phyloP scores from a whole-genome alignment of 2,888 invertebrate species.

The Rutpela maculata region DNA sequence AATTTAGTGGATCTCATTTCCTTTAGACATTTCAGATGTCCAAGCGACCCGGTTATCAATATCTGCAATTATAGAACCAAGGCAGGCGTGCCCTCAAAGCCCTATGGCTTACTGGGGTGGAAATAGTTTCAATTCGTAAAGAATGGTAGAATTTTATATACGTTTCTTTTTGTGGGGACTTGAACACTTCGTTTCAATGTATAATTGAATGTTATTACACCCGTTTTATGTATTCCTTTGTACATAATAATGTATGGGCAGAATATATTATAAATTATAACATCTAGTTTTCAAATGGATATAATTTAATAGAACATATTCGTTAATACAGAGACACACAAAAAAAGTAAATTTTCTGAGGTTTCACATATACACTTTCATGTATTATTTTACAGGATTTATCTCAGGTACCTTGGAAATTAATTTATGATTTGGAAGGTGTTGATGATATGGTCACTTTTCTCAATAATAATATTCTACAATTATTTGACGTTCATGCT shows the following conservation, averaged over 20 bases:
- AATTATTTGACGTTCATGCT: too few relatives aligned
- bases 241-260: background rate
- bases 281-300: too few relatives aligned
- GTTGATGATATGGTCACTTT: too few relatives aligned
- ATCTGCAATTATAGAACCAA: conserved; percentile 44
- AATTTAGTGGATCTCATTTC: conserved; percentile 58
- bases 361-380: too few relatives aligned
- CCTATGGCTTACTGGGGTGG: conserved; percentile 39
- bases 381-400: too few relatives aligned
- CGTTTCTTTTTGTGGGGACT: conserved; percentile 28
- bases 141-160: conserved; percentile 40
- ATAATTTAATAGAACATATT: too few relatives aligned
- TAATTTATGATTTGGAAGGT: too few relatives aligned
- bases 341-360: too few relatives aligned
- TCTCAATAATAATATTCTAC: too few relatives aligned
- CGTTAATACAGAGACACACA: too few relatives aligned
- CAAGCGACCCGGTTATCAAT: conserved; percentile 45
- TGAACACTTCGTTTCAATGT: conserved; percentile 25
- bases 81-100: conserved; percentile 34
- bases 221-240: background rate
- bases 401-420: too few relatives aligned
- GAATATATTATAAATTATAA: too few relatives aligned
- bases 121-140: conserved; percentile 45
- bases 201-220: background rate
- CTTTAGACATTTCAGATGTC: conserved; percentile 45